Evolutionary conservation across 2,888 invertebrate species (phyloP).

Genomic region (Sycophila texana): DNA sequence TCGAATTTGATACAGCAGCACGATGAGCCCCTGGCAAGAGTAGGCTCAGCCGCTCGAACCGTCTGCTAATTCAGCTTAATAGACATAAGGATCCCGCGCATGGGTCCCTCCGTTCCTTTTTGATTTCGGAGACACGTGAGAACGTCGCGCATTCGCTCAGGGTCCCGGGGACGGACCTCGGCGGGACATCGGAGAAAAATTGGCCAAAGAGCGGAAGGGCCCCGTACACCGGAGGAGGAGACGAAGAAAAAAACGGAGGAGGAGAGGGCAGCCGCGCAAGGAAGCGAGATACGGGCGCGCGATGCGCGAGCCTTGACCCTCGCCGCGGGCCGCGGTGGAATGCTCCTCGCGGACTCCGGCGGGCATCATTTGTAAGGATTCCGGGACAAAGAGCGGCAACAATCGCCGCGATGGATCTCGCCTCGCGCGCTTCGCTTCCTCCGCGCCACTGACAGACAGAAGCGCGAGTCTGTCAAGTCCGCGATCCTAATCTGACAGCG

Average conservation of each 20-base stretch:
- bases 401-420: slow-evolving; percentile 68
- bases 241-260: neutral
- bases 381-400: slow-evolving; percentile 67
- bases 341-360: slow-evolving; percentile 57
- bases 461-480: slow-evolving; percentile 74
- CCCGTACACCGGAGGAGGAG: neutral
- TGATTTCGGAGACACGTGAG: too few relatives aligned
- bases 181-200: too few relatives aligned
- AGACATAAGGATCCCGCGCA: too few relatives aligned
- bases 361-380: slow-evolving; percentile 73
- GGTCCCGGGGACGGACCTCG: too few relatives aligned
- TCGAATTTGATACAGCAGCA: too few relatives aligned
- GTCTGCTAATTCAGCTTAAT: too few relatives aligned
- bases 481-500: slow-evolving; percentile 75
- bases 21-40: too few relatives aligned
- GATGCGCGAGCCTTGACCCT: slow-evolving; percentile 54
- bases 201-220: neutral
- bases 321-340: slow-evolving; percentile 59
- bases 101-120: too few relatives aligned
- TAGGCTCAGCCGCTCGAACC: too few relatives aligned
- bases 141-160: too few relatives aligned
- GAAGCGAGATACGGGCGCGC: neutral
- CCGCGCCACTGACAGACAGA: slow-evolving; percentile 70
- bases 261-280: neutral
- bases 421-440: slow-evolving; percentile 53